Evolutionary conservation across 1,140 invertebrate genomes (phyloP), one percentile per base, ranked within the genome.

Genomic region (Psilanteris sp.): DNA sequence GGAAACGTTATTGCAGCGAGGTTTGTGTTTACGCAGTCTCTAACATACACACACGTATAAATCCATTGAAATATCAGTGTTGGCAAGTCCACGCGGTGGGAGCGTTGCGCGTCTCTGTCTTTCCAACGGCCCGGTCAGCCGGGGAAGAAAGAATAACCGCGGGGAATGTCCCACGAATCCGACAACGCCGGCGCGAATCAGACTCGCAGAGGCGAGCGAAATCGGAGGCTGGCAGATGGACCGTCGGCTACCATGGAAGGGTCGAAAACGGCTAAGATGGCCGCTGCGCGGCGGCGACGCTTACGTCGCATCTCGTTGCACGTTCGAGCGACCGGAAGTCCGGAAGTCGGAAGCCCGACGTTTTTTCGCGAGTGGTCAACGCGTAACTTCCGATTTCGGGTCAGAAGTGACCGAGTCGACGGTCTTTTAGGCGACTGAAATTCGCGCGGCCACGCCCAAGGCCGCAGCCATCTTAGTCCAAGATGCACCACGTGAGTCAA

Each of bases 371-470:
- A 72, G 76, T 78, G 76, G 32, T 11, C 37, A 15, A 7, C 3
- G 3, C 0, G 10, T 6, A 9, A 8, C 54, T 64, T 54, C 29
- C 37, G 34, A n/a, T 39, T 46, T 54, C 15, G 26, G 10, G 4
- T 20, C 50, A 13, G n/a, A 34, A 39, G 5, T 9, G n/a, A 50
- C 20, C 16, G n/a, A 24, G 2, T 4, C 8, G 1, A 6, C 1
- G 22, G 8, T 11, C 41, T 24, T 4, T 48, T 44, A 10, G 41
- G 14, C 34, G 34, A 59, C 43, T 29, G 32, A 74, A 57, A 70
- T 78, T 54, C 62, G 43, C 62, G 64, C 55, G 80, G 81, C 87
- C 86, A 88, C 87, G 87, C 87, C 87, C 87, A 85, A 82, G 80
- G 67, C 79, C 80, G 81, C 74, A 75, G 87, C 87, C 87, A 88